Evolutionary conservation across 2,113 vertebrate species (phyloP).

Genomic region (Coracopsis vasa): DNA sequence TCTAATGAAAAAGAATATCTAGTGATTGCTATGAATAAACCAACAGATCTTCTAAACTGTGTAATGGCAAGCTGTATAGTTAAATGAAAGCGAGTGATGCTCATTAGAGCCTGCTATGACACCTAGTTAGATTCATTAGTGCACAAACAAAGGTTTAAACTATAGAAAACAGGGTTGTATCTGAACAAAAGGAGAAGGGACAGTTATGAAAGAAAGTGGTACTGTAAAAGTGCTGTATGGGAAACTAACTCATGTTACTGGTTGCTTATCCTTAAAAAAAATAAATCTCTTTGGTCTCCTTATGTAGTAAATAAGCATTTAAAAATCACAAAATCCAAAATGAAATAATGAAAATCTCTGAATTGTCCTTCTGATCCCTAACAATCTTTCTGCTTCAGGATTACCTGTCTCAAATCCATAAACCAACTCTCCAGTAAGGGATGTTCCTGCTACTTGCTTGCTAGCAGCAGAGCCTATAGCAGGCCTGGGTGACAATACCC

Average conservation of each 20-base stretch:
- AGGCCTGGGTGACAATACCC: not conserved
- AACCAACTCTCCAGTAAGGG: not conserved
- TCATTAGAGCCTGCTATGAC: slow-evolving; percentile 48
- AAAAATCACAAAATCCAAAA: not conserved
- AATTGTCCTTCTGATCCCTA: not conserved
- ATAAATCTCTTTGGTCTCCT: not conserved
- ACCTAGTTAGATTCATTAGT: slow-evolving; percentile 41
- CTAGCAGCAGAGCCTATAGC: not conserved
- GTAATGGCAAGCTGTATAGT: slow-evolving; percentile 4
- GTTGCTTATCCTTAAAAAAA: not conserved
- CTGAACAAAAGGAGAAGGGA: slow-evolving; percentile 4
- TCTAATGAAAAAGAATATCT: slow-evolving; percentile 58
- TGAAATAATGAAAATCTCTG: not conserved
- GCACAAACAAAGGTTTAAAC: slow-evolving; percentile 21
- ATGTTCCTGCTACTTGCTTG: not conserved
- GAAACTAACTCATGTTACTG: not conserved
- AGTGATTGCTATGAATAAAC: slow-evolving; percentile 44
- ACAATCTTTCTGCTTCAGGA: not conserved
- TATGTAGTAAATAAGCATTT: not conserved
- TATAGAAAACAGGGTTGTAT: not conserved
- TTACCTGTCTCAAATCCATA: not conserved
- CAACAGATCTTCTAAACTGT: slow-evolving; percentile 23
- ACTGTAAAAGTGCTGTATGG: not conserved
- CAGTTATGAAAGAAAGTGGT: not conserved
- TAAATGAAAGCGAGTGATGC: slow-evolving; percentile 37